These are phyloP conservation scores for Lonchura striata DNA, from an alignment of 2,113 vertebrate genomes.

Conservation along the genomic window DNA sequence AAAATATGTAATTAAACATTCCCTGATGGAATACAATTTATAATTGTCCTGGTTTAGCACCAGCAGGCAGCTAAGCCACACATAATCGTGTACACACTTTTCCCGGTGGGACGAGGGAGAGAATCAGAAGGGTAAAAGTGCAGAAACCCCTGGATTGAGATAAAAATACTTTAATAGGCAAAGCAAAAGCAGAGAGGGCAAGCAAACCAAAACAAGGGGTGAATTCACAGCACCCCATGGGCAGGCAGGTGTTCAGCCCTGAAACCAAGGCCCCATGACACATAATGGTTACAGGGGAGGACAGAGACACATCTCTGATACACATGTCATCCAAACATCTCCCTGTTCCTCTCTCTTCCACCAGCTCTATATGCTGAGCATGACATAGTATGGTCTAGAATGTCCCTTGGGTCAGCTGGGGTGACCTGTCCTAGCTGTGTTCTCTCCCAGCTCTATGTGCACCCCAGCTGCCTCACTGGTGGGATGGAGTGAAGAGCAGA, in stretches of 20 bases:
- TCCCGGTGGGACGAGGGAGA: fast-evolving
- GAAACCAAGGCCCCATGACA: background rate
- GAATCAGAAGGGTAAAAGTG: background rate
- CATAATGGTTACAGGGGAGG: background rate
- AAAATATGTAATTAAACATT: conserved; percentile 30
- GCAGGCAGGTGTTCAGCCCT: background rate
- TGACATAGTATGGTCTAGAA: background rate
- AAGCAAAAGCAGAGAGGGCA: background rate
- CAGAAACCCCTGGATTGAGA: background rate
- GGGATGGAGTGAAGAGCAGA: background rate
- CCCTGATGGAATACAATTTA: background rate
- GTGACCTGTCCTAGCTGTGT: background rate
- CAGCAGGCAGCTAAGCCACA: background rate
- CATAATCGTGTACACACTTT: background rate
- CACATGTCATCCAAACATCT: background rate
- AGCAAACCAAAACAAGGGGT: background rate
- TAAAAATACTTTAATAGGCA: background rate
- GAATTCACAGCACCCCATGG: background rate
- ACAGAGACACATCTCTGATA: too few relatives aligned
- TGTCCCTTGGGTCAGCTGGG: background rate
- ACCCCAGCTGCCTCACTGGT: background rate
- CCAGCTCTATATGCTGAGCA: background rate
- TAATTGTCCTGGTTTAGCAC: background rate
- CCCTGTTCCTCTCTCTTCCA: too few relatives aligned
- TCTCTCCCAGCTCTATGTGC: background rate